phyloP scores from a whole-genome alignment of 2,113 vertebrate genomes.

The Rhadina sibilatrix region DNA sequence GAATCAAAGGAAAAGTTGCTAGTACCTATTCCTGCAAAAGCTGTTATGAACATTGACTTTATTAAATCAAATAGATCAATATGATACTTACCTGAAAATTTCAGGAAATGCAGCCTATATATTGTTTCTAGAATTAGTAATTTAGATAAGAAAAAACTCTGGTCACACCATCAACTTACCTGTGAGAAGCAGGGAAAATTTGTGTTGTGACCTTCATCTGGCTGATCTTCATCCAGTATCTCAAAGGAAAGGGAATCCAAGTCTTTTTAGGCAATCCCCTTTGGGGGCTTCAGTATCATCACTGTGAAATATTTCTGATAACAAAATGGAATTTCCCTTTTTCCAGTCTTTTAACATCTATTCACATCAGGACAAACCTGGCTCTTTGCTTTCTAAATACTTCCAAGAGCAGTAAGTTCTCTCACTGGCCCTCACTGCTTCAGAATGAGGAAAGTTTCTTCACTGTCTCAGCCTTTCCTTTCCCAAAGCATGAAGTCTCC shows the following conservation, averaged over 20 bases:
- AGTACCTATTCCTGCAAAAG: neutral
- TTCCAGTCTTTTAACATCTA: neutral
- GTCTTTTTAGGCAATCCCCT: fast-evolving
- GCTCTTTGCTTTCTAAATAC: neutral
- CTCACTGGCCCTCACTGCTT: neutral
- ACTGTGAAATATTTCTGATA: neutral
- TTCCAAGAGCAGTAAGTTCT: neutral
- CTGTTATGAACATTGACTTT: neutral
- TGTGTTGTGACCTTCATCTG: neutral
- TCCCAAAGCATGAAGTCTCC: neutral
- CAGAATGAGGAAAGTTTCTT: neutral
- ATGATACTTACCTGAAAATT: neutral
- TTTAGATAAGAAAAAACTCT: neutral
- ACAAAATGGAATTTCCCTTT: neutral
- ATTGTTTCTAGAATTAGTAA: neutral
- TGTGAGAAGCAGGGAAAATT: neutral
- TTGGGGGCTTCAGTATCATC: neutral
- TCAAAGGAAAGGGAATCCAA: neutral
- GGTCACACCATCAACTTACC: neutral
- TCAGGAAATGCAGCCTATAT: neutral
- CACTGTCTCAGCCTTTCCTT: neutral
- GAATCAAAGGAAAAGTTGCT: neutral
- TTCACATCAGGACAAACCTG: neutral
- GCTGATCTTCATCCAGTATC: neutral
- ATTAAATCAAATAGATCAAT: neutral